phyloP scores from a whole-genome alignment of 2,888 invertebrate species.

The Gryllus longicercus region DNA sequence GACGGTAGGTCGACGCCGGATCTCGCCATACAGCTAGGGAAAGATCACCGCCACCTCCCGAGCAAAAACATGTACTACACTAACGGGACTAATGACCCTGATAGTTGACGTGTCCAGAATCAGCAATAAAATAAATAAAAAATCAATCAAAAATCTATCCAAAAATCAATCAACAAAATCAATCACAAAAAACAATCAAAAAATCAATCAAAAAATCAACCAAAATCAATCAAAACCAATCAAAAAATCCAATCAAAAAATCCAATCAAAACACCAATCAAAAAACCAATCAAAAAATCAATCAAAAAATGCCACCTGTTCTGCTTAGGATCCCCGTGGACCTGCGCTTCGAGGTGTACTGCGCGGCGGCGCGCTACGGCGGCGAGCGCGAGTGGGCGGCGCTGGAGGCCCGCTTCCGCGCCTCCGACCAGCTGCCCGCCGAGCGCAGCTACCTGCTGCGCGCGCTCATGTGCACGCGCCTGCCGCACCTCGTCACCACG shows the following conservation, averaged over 20 bases:
- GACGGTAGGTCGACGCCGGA: no score
- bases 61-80: no score
- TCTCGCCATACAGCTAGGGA: no score
- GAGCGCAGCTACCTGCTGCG: slow-evolving; percentile 47
- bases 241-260: background rate
- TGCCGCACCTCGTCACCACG: slow-evolving; percentile 49
- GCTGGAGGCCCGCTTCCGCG: slow-evolving; percentile 46
- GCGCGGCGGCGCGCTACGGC: slow-evolving; percentile 48
- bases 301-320: background rate
- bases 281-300: background rate
- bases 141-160: no score
- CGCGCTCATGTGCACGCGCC: slow-evolving; percentile 47
- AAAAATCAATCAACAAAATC: no score
- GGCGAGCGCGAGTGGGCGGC: slow-evolving; percentile 50
- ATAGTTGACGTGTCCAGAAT: no score
- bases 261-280: background rate
- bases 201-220: no score
- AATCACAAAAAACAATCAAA: no score
- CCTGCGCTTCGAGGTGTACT: slow-evolving; percentile 47
- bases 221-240: no score
- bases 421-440: slow-evolving; percentile 46
- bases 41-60: no score
- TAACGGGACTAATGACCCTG: no score
- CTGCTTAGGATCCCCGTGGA: slow-evolving; percentile 45
- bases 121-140: no score